Evolutionary conservation across 2,797 vertebrate genomes (phyloP), one percentile per base, ranked within the genome.

Genomic region (Arctocebus calabarensis): DNA sequence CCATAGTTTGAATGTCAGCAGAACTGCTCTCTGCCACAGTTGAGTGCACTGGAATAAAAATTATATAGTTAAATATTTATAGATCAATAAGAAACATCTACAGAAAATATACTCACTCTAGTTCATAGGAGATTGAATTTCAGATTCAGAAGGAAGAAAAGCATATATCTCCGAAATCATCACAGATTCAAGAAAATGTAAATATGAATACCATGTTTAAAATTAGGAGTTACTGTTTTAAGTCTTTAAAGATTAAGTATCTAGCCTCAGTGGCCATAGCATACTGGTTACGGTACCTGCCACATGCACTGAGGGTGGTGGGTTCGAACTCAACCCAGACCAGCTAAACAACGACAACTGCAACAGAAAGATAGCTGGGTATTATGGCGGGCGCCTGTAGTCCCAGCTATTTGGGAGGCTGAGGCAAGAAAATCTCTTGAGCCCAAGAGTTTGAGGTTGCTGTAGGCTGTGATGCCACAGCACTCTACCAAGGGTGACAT

Each of bases 1-100:
- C 27, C 20, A 73, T 70, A 81, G 43, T 77, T 55, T 59, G 23
- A 34, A 89, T 78, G 45, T 68, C 79, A 96, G 34, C 27, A 96
- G 55, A 88, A 78, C 74, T 94, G 43, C 25, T 94, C 71, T 79
- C 32, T n/a, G 29, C 25, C 62, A 85, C 3, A 14, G 34, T 34
- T 87, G 52, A 88, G 3, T 27, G 37, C 37, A 68, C 16, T 43
- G 20, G 45, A 86, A 94, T 84, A 91, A 88, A 82, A 92, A 61
- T 77, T 83, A 88, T 48, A 64, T 45, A 75, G 57, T 92, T 90
- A 75, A 91, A 86, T 89, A 95, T 91, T 95, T 79, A 52, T 81
- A 16, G 23, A 59, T 92, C 88, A 94, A 86, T 23, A 90, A 90
- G 61, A n/a, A 93, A 66, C 2, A 95, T 70, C 78, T 70, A 95